A percentile compares a stretch with the other conserved stretches of the same genome.
phyloP scores from a whole-genome alignment of 2,888 invertebrate species.

The Pyralis farinalis region DNA sequence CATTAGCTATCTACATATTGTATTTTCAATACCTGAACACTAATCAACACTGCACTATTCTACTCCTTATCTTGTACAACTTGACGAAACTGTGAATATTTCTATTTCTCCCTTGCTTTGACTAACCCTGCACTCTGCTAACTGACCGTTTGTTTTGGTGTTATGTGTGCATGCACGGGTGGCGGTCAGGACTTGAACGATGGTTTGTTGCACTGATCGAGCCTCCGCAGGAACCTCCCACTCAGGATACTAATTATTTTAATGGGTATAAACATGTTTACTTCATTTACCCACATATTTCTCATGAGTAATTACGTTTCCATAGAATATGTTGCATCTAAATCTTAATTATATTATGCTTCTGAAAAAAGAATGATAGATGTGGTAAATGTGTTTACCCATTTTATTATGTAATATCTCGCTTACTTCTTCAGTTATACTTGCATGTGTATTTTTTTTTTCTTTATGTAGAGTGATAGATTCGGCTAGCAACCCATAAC shows the following conservation, averaged over 20 bases:
- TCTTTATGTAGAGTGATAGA: no score
- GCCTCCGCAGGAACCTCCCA: constrained; percentile 24
- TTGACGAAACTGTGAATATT: background rate
- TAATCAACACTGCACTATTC: background rate
- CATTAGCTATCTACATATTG: background rate
- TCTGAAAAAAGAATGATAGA: no score
- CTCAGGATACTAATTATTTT: constrained; percentile 13
- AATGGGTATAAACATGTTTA: no score
- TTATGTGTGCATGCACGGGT: constrained; percentile 67
- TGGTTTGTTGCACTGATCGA: constrained; percentile 68
- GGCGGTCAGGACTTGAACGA: constrained; percentile 75
- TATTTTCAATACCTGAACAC: background rate
- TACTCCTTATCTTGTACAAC: background rate
- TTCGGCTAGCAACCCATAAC: no score
- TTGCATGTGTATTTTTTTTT: no score
- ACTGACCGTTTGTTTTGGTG: constrained; percentile 58
- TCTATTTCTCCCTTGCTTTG: background rate
- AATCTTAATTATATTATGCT: no score
- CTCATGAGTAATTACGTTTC: no score
- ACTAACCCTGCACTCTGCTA: constrained; percentile 53
- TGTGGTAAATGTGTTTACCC: no score
- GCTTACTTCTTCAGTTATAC: no score
- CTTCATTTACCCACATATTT: no score
- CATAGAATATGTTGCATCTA: no score
- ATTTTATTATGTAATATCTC: no score